Evolutionary conservation across 1,140 invertebrate species (phyloP).

Genomic region (Protaetia brevitarsis): DNA sequence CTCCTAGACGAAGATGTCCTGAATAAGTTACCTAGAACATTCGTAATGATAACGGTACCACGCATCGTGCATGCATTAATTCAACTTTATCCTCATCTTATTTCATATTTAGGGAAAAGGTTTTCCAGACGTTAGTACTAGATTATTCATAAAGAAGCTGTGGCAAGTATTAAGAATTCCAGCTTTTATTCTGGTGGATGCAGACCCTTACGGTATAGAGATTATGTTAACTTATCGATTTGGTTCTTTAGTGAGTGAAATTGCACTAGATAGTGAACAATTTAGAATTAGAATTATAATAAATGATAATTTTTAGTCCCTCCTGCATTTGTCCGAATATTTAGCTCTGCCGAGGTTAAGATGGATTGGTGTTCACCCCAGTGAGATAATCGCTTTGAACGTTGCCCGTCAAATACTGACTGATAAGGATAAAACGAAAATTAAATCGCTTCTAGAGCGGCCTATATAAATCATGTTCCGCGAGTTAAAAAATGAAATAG

Average conservation of each 20-base stretch:
- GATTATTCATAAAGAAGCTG: constrained; percentile 71
- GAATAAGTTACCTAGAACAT: constrained; percentile 53
- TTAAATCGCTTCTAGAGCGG: constrained; percentile 53
- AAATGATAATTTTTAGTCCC: constrained; percentile 48
- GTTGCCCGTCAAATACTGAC: constrained; percentile 51
- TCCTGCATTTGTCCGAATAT: constrained; percentile 52
- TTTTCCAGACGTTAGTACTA: constrained; percentile 84
- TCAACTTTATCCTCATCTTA: neutral
- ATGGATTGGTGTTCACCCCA: constrained; percentile 74
- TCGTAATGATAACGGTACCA: constrained; percentile 77
- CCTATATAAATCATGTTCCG: constrained; percentile 52
- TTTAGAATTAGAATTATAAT: constrained; percentile 2
- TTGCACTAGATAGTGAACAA: too few species aligned
- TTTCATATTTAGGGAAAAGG: constrained; percentile 74
- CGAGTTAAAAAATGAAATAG: constrained; percentile 55
- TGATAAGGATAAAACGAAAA: constrained; percentile 55
- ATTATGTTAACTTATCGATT: constrained; percentile 84
- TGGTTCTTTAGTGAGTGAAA: constrained; percentile 56
- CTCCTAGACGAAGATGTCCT: constrained; percentile 70
- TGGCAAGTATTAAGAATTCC: constrained; percentile 65
- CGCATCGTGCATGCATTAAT: neutral
- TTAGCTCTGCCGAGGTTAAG: constrained; percentile 61
- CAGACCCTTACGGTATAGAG: constrained; percentile 87
- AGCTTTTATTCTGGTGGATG: constrained; percentile 79
- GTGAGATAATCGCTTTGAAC: constrained; percentile 57